Conservation (phyloP, 2,888 invertebrate species). For the Coleophora flavipennella region DNA sequence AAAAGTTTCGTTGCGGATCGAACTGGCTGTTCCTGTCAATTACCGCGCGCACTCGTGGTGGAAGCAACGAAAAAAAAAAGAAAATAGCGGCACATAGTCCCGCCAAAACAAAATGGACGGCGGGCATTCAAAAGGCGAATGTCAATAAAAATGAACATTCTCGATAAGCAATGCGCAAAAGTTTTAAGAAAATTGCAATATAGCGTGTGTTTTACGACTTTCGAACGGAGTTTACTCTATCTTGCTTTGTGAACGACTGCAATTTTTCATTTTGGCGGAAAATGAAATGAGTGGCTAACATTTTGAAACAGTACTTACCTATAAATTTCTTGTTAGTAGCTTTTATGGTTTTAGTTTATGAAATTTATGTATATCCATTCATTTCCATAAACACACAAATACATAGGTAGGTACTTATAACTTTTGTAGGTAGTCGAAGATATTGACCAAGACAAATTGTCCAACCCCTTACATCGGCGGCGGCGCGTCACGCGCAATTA, state of each 20-base stretch:
- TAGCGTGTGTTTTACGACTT: slow-evolving; percentile 2
- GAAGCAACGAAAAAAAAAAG: slow-evolving; percentile 15
- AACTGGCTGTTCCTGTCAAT: slow-evolving; percentile 37
- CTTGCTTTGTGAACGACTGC: neutral
- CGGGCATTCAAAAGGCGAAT: neutral
- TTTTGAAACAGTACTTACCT: too few species aligned
- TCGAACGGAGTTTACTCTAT: neutral
- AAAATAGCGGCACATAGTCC: slow-evolving; percentile 12
- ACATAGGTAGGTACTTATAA: too few species aligned
- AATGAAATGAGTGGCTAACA: neutral
- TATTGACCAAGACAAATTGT: too few species aligned
- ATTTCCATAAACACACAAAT: too few species aligned
- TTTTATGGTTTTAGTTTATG: neutral
- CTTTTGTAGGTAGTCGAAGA: too few species aligned
- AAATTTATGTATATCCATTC: neutral
- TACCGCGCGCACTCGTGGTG: slow-evolving; percentile 20
- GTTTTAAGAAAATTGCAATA: slow-evolving; percentile 3
- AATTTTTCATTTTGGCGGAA: neutral
- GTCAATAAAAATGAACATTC: slow-evolving; percentile 3
- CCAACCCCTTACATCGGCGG: too few species aligned
- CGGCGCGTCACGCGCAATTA: too few species aligned
- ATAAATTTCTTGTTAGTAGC: neutral
- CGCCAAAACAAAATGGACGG: slow-evolving; percentile 11
- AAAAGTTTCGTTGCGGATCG: slow-evolving; percentile 24
- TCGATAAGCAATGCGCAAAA: slow-evolving; percentile 3